phyloP scores from a whole-genome alignment of 2,888 invertebrate genomes.

The Esperia sulphurella region DNA sequence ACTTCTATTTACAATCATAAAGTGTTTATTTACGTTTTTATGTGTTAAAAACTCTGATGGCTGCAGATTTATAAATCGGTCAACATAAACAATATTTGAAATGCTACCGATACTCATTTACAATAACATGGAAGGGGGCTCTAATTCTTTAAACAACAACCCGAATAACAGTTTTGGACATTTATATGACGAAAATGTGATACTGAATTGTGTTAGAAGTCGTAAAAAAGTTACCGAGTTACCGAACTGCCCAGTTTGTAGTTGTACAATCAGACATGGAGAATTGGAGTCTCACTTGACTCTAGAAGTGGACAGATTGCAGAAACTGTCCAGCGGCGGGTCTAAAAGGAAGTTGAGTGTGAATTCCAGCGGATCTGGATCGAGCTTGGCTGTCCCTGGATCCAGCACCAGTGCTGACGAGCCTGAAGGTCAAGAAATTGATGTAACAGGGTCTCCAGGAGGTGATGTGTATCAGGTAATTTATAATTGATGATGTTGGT shows the following conservation, averaged over 20 bases:
- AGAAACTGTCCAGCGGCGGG: constrained; percentile 50
- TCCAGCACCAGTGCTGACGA: constrained; percentile 46
- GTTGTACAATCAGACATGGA: constrained; percentile 88
- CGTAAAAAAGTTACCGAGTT: constrained; percentile 82
- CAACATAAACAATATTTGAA: constrained; percentile 39
- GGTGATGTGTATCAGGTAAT: constrained; percentile 69
- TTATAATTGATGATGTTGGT: no score
- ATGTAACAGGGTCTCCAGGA: constrained; percentile 62
- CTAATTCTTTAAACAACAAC: constrained; percentile 47
- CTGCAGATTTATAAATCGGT: constrained; percentile 49
- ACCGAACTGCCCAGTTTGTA: constrained; percentile 93
- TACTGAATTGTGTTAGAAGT: constrained; percentile 73
- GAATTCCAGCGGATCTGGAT: constrained; percentile 33
- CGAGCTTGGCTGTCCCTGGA: constrained; percentile 41
- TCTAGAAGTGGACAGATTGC: constrained; percentile 82
- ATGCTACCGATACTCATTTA: constrained; percentile 69
- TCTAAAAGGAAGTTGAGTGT: constrained; percentile 60
- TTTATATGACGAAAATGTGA: constrained; percentile 61
- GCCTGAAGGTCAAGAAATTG: constrained; percentile 49
- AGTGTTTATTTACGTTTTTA: constrained; percentile 33
- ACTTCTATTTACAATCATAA: constrained; percentile 38
- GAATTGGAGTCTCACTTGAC: constrained; percentile 91
- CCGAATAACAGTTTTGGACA: constrained; percentile 43
- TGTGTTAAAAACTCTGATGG: constrained; percentile 50
- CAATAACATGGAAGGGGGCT: constrained; percentile 69